These are phyloP conservation scores for Acronicta leporina DNA, from an alignment of 2,888 invertebrate species.

Conservation along the genomic window DNA sequence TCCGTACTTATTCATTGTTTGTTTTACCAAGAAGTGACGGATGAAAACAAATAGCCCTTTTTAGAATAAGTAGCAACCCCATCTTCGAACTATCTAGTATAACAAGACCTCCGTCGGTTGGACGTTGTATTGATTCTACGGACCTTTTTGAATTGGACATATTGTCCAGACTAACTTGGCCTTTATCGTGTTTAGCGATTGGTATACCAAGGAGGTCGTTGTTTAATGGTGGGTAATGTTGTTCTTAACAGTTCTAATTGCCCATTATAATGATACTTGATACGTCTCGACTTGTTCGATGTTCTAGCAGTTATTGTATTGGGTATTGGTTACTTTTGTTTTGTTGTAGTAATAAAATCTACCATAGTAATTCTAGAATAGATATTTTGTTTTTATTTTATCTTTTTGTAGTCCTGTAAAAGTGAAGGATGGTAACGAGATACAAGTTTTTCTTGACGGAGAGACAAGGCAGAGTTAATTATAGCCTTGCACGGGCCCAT, in stretches of 20 bases:
- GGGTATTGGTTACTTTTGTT: conserved; percentile 32
- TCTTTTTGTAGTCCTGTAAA: background rate
- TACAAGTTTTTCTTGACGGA: too few species aligned
- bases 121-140: conserved; percentile 5
- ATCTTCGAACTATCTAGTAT: conserved; percentile 64
- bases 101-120: conserved; percentile 45
- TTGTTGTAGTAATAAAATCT: background rate
- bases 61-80: conserved; percentile 74
- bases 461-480: too few species aligned
- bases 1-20: conserved; percentile 85
- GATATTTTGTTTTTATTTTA: background rate
- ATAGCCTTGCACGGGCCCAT: too few species aligned
- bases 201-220: conserved; percentile 14
- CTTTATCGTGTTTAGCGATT: conserved; percentile 10
- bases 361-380: background rate
- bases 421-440: background rate
- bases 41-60: conserved; percentile 84
- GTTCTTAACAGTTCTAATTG: conserved; percentile 84
- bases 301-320: conserved; percentile 38
- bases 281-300: conserved; percentile 65
- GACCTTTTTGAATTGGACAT: conserved; percentile 46
- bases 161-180: conserved; percentile 12
- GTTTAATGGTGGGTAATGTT: conserved; percentile 55
- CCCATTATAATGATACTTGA: conserved; percentile 87
- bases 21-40: conserved; percentile 85